Percentiles rank a stretch among this genome's conserved stretches.
Conservation (phyloP, 2,113 vertebrate genomes). For the Fregata magnificens region DNA sequence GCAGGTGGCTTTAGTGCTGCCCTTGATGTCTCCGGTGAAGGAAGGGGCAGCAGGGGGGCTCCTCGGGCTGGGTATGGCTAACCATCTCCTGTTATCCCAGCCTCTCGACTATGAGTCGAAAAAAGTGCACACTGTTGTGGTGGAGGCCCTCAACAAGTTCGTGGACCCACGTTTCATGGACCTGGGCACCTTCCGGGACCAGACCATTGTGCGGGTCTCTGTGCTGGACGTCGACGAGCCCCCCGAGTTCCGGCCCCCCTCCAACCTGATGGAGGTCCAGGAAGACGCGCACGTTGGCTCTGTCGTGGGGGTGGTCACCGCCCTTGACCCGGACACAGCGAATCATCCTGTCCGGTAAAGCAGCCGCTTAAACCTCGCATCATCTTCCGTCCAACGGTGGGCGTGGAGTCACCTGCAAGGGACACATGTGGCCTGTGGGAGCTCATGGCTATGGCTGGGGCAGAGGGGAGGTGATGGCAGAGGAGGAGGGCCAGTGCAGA, state of each 20-base stretch:
- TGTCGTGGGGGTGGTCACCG: slow-evolving; percentile 87
- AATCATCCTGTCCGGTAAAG: slow-evolving; percentile 90
- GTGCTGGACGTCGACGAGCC: slow-evolving; percentile 92
- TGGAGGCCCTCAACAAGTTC: slow-evolving; percentile 96
- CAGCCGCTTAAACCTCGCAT: rapidly evolving
- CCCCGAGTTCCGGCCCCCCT: slow-evolving; percentile 85
- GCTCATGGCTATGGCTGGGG: neutral
- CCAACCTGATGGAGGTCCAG: slow-evolving; percentile 90
- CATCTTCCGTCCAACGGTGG: neutral
- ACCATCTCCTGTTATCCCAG: slow-evolving; percentile 65
- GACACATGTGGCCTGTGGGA: rapidly evolving
- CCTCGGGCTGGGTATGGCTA: neutral
- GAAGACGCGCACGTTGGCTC: slow-evolving; percentile 90
- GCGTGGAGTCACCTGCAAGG: neutral
- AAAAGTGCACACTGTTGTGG: slow-evolving; percentile 89
- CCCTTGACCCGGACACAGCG: slow-evolving; percentile 90
- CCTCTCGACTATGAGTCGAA: slow-evolving; percentile 91
- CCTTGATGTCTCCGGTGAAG: rapidly evolving
- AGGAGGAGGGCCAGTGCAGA: neutral
- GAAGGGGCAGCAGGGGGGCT: neutral
- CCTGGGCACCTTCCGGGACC: slow-evolving; percentile 93
- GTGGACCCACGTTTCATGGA: slow-evolving; percentile 91
- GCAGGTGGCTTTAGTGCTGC: neutral
- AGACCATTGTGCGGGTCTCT: slow-evolving; percentile 90
- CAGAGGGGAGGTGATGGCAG: neutral